These are phyloP conservation scores for Acinonyx jubatus DNA, from an alignment of 2,113 vertebrate species.

Conservation along the genomic window DNA sequence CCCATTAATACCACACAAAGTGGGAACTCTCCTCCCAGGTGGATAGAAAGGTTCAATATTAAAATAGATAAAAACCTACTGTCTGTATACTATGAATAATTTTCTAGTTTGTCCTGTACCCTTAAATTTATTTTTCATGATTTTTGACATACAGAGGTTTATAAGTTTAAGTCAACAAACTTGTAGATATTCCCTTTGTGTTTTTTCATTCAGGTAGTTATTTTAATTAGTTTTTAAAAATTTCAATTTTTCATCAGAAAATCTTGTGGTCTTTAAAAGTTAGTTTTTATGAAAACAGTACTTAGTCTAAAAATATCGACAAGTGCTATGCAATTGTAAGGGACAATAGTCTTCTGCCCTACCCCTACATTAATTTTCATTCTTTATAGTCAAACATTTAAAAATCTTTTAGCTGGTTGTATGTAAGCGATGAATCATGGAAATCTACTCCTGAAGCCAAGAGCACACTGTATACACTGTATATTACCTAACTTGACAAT, in stretches of 20 bases:
- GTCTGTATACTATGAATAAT: background rate
- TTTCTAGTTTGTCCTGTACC: background rate
- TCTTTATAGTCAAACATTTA: background rate
- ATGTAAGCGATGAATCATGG: too few relatives aligned
- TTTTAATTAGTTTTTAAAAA: background rate
- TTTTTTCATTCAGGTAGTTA: background rate
- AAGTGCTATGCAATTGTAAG: background rate
- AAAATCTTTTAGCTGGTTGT: background rate
- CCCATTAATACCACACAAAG: background rate
- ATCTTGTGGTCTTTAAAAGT: background rate
- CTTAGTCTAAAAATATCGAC: background rate
- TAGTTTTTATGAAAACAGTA: slow-evolving; percentile 1
- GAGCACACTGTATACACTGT: too few relatives aligned
- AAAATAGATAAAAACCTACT: background rate
- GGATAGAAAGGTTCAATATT: background rate
- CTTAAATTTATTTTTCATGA: background rate
- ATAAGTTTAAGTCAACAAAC: background rate
- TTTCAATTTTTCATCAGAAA: background rate
- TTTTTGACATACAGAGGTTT: background rate
- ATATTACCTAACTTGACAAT: too few relatives aligned
- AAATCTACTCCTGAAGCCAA: too few relatives aligned
- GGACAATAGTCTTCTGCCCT: background rate
- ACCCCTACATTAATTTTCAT: background rate
- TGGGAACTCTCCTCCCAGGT: background rate
- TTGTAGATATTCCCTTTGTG: background rate